Evolutionary conservation across 2,888 invertebrate species (phyloP).

Genomic region (Callinectes sapidus): DNA sequence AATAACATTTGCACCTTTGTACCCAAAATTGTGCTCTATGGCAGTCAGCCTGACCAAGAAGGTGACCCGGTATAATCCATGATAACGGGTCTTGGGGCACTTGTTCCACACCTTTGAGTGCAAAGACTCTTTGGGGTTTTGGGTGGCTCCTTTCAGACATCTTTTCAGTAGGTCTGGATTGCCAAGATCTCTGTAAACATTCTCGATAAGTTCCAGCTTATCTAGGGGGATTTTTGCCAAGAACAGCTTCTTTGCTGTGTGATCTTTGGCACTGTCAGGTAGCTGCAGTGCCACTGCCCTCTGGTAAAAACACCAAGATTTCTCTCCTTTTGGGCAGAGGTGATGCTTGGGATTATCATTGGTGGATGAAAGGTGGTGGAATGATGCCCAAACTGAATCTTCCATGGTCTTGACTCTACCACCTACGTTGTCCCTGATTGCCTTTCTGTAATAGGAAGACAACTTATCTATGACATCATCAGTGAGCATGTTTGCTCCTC

Average conservation of each 20-base stretch:
- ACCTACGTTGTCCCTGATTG: too few relatives aligned
- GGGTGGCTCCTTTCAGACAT: background rate
- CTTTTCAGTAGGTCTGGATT: background rate
- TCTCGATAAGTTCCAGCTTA: background rate
- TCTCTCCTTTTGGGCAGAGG: background rate
- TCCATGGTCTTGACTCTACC: too few relatives aligned
- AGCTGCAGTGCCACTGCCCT: background rate
- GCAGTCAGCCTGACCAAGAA: too few relatives aligned
- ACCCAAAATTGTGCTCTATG: too few relatives aligned
- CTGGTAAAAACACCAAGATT: background rate
- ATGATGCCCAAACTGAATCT: too few relatives aligned
- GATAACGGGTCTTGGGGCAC: too few relatives aligned
- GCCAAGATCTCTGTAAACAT: background rate
- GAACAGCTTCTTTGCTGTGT: background rate
- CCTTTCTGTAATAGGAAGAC: too few relatives aligned
- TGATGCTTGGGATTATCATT: too few relatives aligned
- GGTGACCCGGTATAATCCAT: too few relatives aligned
- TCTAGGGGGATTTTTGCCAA: background rate
- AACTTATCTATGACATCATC: slow-evolving; percentile 15
- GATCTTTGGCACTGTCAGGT: background rate
- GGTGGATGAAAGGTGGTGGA: too few relatives aligned
- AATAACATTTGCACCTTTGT: too few relatives aligned
- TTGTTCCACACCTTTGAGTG: too few relatives aligned
- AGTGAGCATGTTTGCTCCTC: slow-evolving; percentile 7
- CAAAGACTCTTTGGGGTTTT: background rate